These are phyloP conservation scores for Cebidichthys violaceus DNA, from an alignment of 2,113 vertebrate genomes.

Conservation along the genomic window DNA sequence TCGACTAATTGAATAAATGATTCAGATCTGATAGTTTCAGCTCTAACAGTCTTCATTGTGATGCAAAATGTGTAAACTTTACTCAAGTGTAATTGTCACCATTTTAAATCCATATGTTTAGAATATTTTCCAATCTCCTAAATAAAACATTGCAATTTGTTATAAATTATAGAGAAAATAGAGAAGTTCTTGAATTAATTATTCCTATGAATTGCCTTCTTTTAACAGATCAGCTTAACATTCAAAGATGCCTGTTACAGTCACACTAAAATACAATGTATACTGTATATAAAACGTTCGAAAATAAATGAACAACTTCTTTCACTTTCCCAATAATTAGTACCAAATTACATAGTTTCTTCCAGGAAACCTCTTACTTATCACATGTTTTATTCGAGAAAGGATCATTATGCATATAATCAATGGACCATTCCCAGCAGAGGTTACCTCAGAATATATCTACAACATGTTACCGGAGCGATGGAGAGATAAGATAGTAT, in stretches of 20 bases:
- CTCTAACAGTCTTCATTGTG: background rate
- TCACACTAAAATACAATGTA: background rate
- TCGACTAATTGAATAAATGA: background rate
- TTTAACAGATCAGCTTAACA: background rate
- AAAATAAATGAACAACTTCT: background rate
- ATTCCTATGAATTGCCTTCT: background rate
- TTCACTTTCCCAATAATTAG: background rate
- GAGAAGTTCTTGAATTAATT: background rate
- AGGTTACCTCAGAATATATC: slow-evolving; percentile 64
- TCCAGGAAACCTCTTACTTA: background rate
- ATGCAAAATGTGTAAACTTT: background rate
- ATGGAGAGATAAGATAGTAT: slow-evolving; percentile 74
- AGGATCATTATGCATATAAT: slow-evolving; percentile 11
- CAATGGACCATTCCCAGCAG: slow-evolving; percentile 7
- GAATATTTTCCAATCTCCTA: background rate
- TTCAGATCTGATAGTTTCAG: background rate
- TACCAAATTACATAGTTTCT: background rate
- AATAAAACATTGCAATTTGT: background rate
- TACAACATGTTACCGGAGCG: slow-evolving; percentile 53
- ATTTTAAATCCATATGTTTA: background rate
- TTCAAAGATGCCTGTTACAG: background rate
- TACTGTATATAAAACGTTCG: background rate
- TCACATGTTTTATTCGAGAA: background rate
- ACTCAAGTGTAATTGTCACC: too few species aligned
- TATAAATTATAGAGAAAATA: background rate